phyloP scores from a whole-genome alignment of 2,113 vertebrate species.

The Donacobius atricapilla region DNA sequence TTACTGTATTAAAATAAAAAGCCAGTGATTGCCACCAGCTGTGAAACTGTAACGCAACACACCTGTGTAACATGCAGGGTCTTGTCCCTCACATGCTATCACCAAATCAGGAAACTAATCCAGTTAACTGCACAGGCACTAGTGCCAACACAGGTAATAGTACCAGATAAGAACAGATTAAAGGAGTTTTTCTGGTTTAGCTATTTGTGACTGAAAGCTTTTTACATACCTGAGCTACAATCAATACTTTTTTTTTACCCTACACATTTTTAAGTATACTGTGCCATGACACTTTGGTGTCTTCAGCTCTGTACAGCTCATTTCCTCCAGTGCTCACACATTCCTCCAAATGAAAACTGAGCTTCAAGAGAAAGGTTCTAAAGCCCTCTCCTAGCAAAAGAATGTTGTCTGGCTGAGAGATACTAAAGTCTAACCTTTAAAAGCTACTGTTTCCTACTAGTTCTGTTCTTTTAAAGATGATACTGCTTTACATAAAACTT shows the following conservation, averaged over 20 bases:
- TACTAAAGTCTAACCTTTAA: neutral
- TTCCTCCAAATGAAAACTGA: neutral
- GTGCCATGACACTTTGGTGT: neutral
- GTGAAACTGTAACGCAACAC: neutral
- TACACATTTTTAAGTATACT: neutral
- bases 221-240: neutral
- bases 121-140: neutral
- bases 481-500: neutral
- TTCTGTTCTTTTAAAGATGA: neutral
- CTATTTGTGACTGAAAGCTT: neutral
- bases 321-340: neutral
- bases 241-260: neutral
- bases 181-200: slow-evolving; percentile 19
- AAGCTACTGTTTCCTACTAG: neutral
- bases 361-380: neutral
- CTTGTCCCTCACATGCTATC: neutral
- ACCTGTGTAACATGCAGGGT: neutral
- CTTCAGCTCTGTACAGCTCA: neutral
- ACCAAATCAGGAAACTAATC: slow-evolving; percentile 17
- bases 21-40: neutral
- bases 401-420: neutral
- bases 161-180: neutral
- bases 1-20: neutral
- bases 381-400: neutral
- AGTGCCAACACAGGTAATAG: slow-evolving; percentile 2